Evolutionary conservation across 2,797 vertebrate species (phyloP).

Genomic region (Eulemur mongoz): DNA sequence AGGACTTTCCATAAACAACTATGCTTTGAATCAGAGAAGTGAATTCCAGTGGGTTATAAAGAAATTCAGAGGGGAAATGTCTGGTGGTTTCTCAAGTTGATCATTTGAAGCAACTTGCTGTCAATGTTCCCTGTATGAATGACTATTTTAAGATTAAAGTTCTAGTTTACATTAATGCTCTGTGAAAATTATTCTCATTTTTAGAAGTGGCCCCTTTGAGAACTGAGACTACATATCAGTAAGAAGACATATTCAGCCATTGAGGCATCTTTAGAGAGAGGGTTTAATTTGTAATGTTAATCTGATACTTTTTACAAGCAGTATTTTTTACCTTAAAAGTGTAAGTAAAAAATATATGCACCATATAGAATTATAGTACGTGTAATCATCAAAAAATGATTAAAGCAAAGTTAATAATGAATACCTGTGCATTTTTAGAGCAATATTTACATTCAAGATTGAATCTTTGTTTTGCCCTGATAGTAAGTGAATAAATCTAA

Average conservation of each 20-base stretch:
- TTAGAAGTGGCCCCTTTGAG: background rate
- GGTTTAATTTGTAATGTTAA: background rate
- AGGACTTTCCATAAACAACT: background rate
- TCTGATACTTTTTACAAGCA: conserved; percentile 3
- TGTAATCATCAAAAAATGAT: background rate
- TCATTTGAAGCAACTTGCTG: background rate
- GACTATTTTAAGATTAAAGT: background rate
- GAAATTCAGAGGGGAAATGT: background rate
- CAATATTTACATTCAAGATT: background rate
- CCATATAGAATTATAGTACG: background rate
- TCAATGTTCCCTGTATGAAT: background rate
- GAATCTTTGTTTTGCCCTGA: background rate
- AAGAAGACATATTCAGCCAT: background rate
- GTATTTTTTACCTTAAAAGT: background rate
- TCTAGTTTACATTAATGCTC: background rate
- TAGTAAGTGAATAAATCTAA: background rate
- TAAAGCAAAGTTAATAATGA: background rate
- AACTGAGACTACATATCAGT: background rate
- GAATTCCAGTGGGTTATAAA: background rate
- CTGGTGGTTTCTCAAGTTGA: background rate
- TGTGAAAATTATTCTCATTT: background rate
- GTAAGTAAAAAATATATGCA: background rate
- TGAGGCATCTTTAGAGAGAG: background rate
- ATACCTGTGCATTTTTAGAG: background rate
- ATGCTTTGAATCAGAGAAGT: background rate